phyloP scores from a whole-genome alignment of 2,797 vertebrate species.

The Peromyscus attwateri region DNA sequence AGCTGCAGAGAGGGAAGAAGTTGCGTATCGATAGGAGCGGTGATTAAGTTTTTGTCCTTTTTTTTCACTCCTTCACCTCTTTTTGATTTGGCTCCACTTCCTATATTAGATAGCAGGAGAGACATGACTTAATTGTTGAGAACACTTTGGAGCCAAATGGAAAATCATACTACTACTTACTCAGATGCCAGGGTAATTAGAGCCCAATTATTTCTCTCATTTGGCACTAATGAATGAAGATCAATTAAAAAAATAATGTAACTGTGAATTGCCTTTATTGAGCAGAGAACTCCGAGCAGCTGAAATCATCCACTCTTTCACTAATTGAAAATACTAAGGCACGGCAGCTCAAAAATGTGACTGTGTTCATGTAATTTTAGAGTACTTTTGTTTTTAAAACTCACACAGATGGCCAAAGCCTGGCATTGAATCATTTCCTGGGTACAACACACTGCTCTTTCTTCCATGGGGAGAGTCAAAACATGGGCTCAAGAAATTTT shows the following conservation, averaged over 20 bases:
- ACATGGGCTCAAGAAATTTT: slow-evolving; percentile 54
- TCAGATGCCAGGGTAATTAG: slow-evolving; percentile 79
- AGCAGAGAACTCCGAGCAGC: slow-evolving; percentile 41
- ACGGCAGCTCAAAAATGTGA: not conserved
- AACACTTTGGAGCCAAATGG: slow-evolving; percentile 75
- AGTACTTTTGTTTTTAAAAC: slow-evolving; percentile 37
- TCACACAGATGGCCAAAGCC: slow-evolving; percentile 52
- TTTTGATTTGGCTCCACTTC: slow-evolving; percentile 10
- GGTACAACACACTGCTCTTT: not conserved
- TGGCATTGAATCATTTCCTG: not conserved
- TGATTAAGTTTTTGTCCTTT: slow-evolving; percentile 25
- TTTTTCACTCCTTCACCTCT: slow-evolving; percentile 14
- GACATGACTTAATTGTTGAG: slow-evolving; percentile 76
- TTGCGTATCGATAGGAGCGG: slow-evolving; percentile 48
- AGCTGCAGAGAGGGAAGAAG: slow-evolving; percentile 14
- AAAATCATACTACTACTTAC: slow-evolving; percentile 71
- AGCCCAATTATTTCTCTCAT: slow-evolving; percentile 79
- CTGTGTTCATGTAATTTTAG: slow-evolving; percentile 52
- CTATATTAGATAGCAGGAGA: slow-evolving; percentile 69
- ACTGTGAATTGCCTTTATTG: slow-evolving; percentile 70
- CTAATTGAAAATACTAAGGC: slow-evolving; percentile 61
- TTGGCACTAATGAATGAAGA: slow-evolving; percentile 75
- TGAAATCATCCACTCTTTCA: slow-evolving; percentile 58
- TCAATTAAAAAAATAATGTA: slow-evolving; percentile 78
- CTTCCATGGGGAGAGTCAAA: slow-evolving; percentile 58